Evolutionary conservation across 2,113 vertebrate genomes (phyloP).

Genomic region (Hippocampus guttulatus): DNA sequence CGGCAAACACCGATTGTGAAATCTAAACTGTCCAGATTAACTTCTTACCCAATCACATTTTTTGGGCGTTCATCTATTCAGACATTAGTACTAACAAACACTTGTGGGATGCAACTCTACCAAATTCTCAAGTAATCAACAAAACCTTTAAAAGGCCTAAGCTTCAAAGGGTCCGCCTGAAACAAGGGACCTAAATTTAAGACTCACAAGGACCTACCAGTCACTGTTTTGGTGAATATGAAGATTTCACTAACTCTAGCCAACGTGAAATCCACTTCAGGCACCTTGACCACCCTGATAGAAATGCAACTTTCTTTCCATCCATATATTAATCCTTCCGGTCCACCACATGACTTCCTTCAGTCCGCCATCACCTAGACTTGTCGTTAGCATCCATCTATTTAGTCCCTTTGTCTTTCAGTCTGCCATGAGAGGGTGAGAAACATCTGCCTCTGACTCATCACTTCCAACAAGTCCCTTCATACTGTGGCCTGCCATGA

Average conservation of each 20-base stretch:
- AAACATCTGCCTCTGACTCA: background rate
- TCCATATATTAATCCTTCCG: background rate
- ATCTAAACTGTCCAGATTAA: background rate
- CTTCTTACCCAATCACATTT: background rate
- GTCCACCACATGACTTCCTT: slow-evolving; percentile 14
- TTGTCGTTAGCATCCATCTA: slow-evolving; percentile 3
- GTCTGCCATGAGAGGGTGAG: background rate
- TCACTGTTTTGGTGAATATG: slow-evolving; percentile 57
- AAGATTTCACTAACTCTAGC: slow-evolving; percentile 48
- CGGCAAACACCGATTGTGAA: background rate
- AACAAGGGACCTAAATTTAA: background rate
- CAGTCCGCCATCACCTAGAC: slow-evolving; percentile 44
- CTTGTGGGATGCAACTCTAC: background rate
- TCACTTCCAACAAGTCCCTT: background rate
- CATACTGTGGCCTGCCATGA: background rate
- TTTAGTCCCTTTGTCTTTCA: background rate
- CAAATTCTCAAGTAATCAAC: background rate
- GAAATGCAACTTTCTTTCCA: background rate
- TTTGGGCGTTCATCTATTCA: background rate
- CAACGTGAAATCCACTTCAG: slow-evolving; percentile 57
- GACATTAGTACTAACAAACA: background rate
- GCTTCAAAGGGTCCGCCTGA: background rate
- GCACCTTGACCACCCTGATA: slow-evolving; percentile 41
- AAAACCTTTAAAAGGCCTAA: background rate
- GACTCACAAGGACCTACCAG: slow-evolving; percentile 56